Evolutionary conservation across 2,888 invertebrate species (phyloP).

Genomic region (Sminthurides aquaticus): DNA sequence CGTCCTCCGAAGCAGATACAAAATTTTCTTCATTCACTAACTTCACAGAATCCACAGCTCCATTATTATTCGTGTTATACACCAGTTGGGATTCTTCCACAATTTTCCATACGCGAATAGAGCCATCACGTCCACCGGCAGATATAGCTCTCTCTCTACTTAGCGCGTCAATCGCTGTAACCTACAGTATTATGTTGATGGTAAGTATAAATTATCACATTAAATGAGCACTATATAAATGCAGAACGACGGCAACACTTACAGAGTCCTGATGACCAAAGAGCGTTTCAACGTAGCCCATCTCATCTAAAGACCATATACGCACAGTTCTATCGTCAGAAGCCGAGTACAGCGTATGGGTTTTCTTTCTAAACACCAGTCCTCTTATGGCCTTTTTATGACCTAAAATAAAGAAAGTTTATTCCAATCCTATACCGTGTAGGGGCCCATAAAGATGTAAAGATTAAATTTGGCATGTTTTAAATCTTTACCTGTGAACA

Average conservation of each 20-base stretch:
- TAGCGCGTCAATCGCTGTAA: constrained; percentile 81
- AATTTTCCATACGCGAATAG: constrained; percentile 91
- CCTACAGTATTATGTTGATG: too few species aligned
- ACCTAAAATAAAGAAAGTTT: constrained; percentile 50
- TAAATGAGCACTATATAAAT: too few species aligned
- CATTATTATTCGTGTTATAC: constrained; percentile 68
- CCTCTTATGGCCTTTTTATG: constrained; percentile 68
- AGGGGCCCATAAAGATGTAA: not conserved
- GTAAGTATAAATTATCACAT: not conserved
- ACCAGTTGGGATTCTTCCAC: constrained; percentile 94
- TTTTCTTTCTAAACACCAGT: constrained; percentile 73
- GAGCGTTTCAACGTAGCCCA: constrained; percentile 89
- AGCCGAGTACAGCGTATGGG: constrained; percentile 66
- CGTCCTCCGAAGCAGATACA: constrained; percentile 85
- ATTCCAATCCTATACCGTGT: constrained; percentile 1
- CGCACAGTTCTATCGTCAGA: constrained; percentile 49
- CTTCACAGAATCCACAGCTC: constrained; percentile 79
- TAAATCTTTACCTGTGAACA: constrained; percentile 52
- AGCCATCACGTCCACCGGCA: constrained; percentile 78
- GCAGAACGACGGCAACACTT: constrained; percentile 3
- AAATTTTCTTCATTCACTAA: constrained; percentile 91
- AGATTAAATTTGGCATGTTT: too few species aligned
- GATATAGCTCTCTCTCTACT: constrained; percentile 78
- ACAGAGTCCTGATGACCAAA: constrained; percentile 35
- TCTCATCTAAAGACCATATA: constrained; percentile 91